Conservation (phyloP, 2,113 vertebrate species). For the Lepus europaeus region DNA sequence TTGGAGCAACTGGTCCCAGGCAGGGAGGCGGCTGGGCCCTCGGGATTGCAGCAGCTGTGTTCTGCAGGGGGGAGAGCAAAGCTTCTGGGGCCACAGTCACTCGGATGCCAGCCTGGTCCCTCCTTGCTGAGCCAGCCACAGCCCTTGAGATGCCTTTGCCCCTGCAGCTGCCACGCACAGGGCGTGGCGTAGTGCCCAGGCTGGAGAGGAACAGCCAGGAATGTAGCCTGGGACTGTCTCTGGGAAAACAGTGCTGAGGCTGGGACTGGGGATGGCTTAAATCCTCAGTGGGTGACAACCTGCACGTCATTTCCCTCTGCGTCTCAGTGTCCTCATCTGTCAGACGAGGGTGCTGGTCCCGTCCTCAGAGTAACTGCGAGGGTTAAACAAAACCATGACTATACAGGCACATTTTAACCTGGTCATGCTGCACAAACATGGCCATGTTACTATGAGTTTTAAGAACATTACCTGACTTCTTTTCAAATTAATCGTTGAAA, state of each 20-base stretch:
- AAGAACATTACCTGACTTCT: slow-evolving; percentile 60
- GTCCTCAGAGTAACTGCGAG: background rate
- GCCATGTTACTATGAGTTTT: slow-evolving; percentile 54
- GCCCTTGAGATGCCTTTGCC: background rate
- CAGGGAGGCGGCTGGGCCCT: background rate
- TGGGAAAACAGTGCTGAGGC: background rate
- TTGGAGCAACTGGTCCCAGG: slow-evolving; percentile 39
- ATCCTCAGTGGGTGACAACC: background rate
- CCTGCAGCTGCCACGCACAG: background rate
- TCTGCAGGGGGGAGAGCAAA: slow-evolving; percentile 33
- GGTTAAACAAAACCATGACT: background rate
- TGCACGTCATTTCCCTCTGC: background rate
- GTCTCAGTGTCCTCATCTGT: background rate
- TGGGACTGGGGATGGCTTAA: background rate
- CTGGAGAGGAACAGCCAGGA: background rate
- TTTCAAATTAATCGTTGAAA: slow-evolving; percentile 66
- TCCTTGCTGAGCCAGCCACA: background rate
- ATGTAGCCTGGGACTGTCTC: background rate
- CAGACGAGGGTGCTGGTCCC: background rate
- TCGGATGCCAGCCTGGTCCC: background rate
- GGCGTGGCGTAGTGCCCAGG: background rate
- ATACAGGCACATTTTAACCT: background rate
- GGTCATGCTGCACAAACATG: slow-evolving; percentile 48
- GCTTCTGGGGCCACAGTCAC: background rate
- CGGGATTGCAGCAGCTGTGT: background rate